phyloP scores from a whole-genome alignment of 2,888 invertebrate species.

The Harmothoe impar region DNA sequence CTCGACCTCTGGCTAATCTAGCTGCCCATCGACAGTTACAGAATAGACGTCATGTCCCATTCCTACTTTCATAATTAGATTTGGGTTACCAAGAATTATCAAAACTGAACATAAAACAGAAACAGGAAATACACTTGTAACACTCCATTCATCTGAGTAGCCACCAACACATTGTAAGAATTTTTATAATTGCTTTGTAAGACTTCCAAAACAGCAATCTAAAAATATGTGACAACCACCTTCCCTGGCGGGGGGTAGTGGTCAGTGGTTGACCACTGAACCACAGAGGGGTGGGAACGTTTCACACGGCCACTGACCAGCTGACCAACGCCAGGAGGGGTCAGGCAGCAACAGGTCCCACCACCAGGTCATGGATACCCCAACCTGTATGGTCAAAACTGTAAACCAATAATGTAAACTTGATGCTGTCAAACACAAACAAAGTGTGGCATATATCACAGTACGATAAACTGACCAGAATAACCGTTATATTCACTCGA shows the following conservation, averaged over 20 bases:
- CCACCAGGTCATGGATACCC: conserved; percentile 1
- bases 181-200: too few relatives aligned
- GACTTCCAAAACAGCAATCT: too few relatives aligned
- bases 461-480: too few relatives aligned
- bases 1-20: neutral
- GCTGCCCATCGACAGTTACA: neutral
- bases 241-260: neutral
- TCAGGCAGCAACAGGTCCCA: conserved; percentile 29
- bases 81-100: neutral
- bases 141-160: too few relatives aligned
- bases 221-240: neutral
- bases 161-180: too few relatives aligned
- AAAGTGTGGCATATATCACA: neutral
- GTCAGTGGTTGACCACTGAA: conserved; percentile 43
- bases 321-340: neutral
- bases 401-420: neutral
- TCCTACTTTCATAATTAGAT: neutral
- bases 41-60: neutral
- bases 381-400: neutral
- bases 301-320: neutral
- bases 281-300: conserved; percentile 43
- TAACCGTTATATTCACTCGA: too few relatives aligned
- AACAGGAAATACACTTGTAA: too few relatives aligned
- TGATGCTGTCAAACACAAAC: neutral
- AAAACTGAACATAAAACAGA: neutral